Percentiles rank a stretch among this genome's conserved stretches.
Evolutionary conservation across 2,797 vertebrate species (phyloP).

Genomic region (Enteromius viviparus): DNA sequence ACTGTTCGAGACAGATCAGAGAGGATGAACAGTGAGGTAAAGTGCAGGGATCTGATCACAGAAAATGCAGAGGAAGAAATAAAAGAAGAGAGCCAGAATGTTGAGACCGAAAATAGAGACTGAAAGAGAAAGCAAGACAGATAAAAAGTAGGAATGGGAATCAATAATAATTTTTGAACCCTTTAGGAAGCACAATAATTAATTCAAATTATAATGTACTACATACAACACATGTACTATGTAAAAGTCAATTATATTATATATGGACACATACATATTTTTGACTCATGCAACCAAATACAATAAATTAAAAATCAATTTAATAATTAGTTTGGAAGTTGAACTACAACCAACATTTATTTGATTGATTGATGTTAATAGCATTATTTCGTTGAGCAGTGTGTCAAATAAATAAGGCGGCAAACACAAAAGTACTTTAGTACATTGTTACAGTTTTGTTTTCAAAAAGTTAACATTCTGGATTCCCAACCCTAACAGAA

Average conservation of each 20-base stretch:
- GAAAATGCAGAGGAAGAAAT: slow-evolving; percentile 82
- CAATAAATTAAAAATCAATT: neutral
- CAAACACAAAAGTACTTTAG: neutral
- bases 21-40: slow-evolving; percentile 77
- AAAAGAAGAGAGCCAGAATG: slow-evolving; percentile 18
- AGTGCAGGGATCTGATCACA: slow-evolving; percentile 80
- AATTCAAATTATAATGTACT: neutral
- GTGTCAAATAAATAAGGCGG: neutral
- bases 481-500: slow-evolving; percentile 18
- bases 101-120: neutral
- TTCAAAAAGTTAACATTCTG: neutral
- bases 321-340: neutral
- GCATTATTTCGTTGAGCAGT: neutral
- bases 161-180: neutral
- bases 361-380: neutral
- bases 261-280: neutral
- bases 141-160: slow-evolving; percentile 21
- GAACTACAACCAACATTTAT: neutral
- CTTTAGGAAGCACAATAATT: neutral
- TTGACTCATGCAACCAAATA: neutral
- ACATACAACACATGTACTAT: neutral
- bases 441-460: slow-evolving; percentile 3
- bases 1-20: slow-evolving; percentile 76
- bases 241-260: neutral
- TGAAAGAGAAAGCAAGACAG: slow-evolving; percentile 9